These are phyloP conservation scores for Oconnorella tubifera DNA, from an alignment of 2,888 invertebrate species.

Conservation along the genomic window DNA sequence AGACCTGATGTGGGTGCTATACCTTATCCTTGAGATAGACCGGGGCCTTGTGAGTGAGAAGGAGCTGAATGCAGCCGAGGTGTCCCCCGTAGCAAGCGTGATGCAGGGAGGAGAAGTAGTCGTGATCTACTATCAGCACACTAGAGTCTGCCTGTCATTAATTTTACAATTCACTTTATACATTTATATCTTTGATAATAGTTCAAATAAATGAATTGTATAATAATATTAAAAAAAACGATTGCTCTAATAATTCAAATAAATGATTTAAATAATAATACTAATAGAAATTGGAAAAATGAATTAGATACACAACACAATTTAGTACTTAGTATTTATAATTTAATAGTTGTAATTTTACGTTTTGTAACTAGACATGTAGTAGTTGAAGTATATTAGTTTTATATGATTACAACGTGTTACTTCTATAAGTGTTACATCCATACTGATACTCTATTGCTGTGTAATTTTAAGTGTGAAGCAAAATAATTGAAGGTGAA, in stretches of 20 bases:
- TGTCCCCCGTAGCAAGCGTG: slow-evolving; percentile 22
- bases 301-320: neutral
- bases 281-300: neutral
- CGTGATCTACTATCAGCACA: slow-evolving; percentile 2
- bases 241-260: neutral
- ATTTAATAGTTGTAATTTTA: no score
- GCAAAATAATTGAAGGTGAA: no score
- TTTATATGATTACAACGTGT: no score
- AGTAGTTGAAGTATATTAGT: no score
- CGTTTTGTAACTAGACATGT: no score
- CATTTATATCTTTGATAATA: neutral
- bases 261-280: neutral
- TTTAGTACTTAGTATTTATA: neutral
- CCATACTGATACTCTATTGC: no score
- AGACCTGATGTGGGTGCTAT: neutral
- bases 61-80: slow-evolving; percentile 17
- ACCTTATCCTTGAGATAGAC: slow-evolving; percentile 19
- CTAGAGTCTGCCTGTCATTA: neutral
- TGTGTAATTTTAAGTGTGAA: no score
- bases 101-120: slow-evolving; percentile 9
- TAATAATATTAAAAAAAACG: neutral
- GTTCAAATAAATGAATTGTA: neutral
- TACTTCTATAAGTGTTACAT: no score
- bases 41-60: slow-evolving; percentile 6
- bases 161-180: neutral